phyloP scores from a whole-genome alignment of 2,888 invertebrate genomes.

The Diaperis boleti region DNA sequence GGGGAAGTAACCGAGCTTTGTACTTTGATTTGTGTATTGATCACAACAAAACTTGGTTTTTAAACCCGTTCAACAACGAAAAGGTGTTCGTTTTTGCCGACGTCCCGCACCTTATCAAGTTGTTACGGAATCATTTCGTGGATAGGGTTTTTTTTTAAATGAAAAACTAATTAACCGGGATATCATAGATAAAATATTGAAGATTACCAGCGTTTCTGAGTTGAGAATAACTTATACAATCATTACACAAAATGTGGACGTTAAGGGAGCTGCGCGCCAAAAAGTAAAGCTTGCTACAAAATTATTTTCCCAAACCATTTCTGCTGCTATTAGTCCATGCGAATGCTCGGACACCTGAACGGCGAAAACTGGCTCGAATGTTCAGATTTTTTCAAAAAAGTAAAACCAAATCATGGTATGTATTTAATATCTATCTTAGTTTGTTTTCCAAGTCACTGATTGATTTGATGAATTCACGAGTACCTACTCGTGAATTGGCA shows the following conservation, averaged over 20 bases:
- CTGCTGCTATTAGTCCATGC: constrained; percentile 45
- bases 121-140: constrained; percentile 45
- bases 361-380: constrained; percentile 46
- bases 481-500: constrained; percentile 44
- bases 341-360: constrained; percentile 38
- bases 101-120: constrained; percentile 46
- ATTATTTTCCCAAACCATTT: constrained; percentile 51
- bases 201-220: background rate
- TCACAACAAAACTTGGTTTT: constrained; percentile 36
- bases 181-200: constrained; percentile 18
- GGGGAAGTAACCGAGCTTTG: constrained; percentile 43
- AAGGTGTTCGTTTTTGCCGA: constrained; percentile 44
- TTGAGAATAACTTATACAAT: constrained; percentile 1
- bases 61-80: constrained; percentile 39
- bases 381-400: constrained; percentile 40
- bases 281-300: constrained; percentile 49
- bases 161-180: constrained; percentile 42
- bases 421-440: background rate
- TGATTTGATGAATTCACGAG: constrained; percentile 52
- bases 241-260: constrained; percentile 6
- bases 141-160: constrained; percentile 44
- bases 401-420: too few species aligned
- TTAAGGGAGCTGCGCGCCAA: constrained; percentile 42
- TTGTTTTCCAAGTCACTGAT: too few species aligned
- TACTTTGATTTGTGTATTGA: constrained; percentile 41